Evolutionary conservation across 2,797 vertebrate species (phyloP).

Genomic region (Cynodonichthys magdalenae): DNA sequence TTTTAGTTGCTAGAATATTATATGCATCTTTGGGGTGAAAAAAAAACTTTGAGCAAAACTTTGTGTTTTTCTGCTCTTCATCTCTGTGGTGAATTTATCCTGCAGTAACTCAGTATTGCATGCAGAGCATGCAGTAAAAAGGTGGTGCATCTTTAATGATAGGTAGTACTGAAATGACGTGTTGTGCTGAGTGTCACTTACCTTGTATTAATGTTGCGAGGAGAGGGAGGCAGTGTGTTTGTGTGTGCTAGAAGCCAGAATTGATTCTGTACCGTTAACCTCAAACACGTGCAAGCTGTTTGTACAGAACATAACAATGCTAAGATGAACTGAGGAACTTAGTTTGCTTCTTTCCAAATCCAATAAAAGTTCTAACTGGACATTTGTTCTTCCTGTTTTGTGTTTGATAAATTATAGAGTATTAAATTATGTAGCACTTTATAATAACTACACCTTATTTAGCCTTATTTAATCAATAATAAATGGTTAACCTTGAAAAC

Average conservation of each 20-base stretch:
- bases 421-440: background rate
- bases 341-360: constrained; percentile 85
- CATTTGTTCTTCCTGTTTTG: constrained; percentile 16
- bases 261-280: constrained; percentile 75
- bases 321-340: constrained; percentile 77
- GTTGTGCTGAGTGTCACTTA: constrained; percentile 61
- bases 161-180: constrained; percentile 61
- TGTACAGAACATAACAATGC: constrained; percentile 77
- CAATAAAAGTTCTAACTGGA: constrained; percentile 84
- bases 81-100: constrained; percentile 45
- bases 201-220: constrained; percentile 57
- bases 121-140: constrained; percentile 53
- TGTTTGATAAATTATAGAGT: background rate
- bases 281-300: constrained; percentile 80
- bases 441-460: too few species aligned
- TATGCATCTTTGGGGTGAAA: constrained; percentile 22
- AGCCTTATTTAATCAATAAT: too few species aligned
- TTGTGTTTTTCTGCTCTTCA: constrained; percentile 24
- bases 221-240: constrained; percentile 63
- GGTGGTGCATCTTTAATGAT: constrained; percentile 41
- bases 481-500: too few species aligned
- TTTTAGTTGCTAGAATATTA: constrained; percentile 1
- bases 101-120: constrained; percentile 52
- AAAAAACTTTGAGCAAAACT: constrained; percentile 18
- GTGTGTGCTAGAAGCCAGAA: constrained; percentile 66